Base-by-base conservation (phyloP, 2,797 vertebrate genomes). In the Lutjanus argentimaculatus region DNA sequence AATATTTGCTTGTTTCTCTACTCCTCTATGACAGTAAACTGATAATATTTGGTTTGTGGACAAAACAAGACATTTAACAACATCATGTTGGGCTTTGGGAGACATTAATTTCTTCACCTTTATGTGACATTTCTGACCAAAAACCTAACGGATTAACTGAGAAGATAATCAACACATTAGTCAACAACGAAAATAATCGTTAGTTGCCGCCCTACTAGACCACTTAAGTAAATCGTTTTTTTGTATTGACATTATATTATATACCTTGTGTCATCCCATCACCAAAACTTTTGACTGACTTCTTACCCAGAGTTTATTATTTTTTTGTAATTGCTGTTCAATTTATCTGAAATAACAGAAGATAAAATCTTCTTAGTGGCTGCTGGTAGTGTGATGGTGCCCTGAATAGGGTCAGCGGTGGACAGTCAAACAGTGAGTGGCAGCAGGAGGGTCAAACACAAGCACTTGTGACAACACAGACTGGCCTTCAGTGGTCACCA, bases 331-430 rank as follows among this genome's bases (percentile, higher is more conserved):
- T 56, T 61, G 15, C 49, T 77, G 16, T 30, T 30, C 25, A 30
- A 30, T 30, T 30, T 30, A 30, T 30, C 89, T 85, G 72, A 53
- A 51, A 14, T 94, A 94, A 95, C 95, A 88, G 90, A 87, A 94
- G 94, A 73, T 96, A 94, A 96, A 96, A 94, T 94, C 88, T 89
- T 94, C 90, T 95, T 95, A 96, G 96, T 96, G 94, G 89, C 93
- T 83, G 80, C 65, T 80, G 62, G 64, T 74, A 48, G 45, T 49
- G 8, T 52, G 30, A 17, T 72, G 56, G 67, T 66, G 55, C 6
- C 63, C 30, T 59, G 52, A 77, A 69, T 63, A 42, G n/a, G 19
- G 72, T 61, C 36, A 75, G 22, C 30, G 14, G 42, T 69, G 40
- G 62, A 14, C 4, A 8, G 77, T 83, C 62, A 81, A 74, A 82